Evolutionary conservation across 1,140 invertebrate genomes (phyloP).

Genomic region (Parapsyche elsis): DNA sequence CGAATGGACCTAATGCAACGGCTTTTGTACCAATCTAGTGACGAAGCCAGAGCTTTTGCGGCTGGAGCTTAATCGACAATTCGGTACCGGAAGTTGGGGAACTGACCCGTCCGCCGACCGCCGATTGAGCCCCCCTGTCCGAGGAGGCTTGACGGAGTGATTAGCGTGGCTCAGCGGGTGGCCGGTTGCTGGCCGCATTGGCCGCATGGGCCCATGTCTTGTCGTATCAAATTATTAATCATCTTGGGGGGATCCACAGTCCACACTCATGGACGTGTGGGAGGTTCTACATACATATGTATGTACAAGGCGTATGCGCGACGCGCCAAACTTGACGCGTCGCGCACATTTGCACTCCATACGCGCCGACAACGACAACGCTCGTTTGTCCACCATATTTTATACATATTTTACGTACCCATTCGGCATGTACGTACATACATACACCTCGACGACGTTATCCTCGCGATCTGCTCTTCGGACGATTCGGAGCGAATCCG

Average conservation of each 20-base stretch:
- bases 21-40: too few species aligned
- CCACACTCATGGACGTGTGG: slow-evolving; percentile 30
- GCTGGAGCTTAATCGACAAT: too few species aligned
- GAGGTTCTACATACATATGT: too few species aligned
- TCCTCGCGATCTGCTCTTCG: too few species aligned
- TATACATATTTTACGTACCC: neutral
- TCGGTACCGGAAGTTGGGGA: too few species aligned
- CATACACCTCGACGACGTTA: too few species aligned
- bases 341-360: slow-evolving; percentile 20
- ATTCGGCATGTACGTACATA: neutral
- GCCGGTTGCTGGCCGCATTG: slow-evolving; percentile 23
- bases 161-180: slow-evolving; percentile 41
- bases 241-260: neutral
- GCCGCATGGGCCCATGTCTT: slow-evolving; percentile 32
- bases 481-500: too few species aligned
- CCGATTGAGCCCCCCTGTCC: slow-evolving; percentile 12
- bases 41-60: too few species aligned
- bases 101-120: neutral
- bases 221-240: slow-evolving; percentile 47
- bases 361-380: neutral
- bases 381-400: neutral
- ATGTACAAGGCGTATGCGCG: neutral
- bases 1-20: too few species aligned
- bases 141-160: slow-evolving; percentile 38
- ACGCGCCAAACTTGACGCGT: slow-evolving; percentile 35